Base-by-base conservation (phyloP, 2,113 vertebrate genomes). In the Eira barbara region DNA sequence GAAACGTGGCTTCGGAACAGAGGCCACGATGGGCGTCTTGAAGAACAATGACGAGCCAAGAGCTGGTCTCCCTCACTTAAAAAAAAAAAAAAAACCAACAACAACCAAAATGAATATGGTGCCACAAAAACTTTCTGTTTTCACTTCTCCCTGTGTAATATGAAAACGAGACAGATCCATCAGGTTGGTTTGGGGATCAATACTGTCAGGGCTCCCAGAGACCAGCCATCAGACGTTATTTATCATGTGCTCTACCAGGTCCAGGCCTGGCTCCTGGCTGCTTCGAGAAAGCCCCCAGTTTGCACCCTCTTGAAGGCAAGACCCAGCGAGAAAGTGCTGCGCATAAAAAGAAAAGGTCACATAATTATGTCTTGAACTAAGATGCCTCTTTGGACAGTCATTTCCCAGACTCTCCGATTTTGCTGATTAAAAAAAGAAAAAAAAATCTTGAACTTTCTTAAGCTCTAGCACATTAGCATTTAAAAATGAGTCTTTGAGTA, bases 101-200 rank as follows among this genome's bases (percentile, higher is more conserved):
- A 52, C 52, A 6, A 55, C 52, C 52, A 63, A 81, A 59, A 61
- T 20, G 12, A 74, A 49, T 14, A 9, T 73, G n/a, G 55, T 61
- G n/a, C 36, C 59, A 42, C 67, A 27, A 52, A 93, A 81, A 42
- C 57, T 83, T 78, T 36, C 83, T 49, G 65, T 90, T 84, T 97
- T 79, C 91, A 61, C 78, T 94, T 96, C 63, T 97, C 29, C 23
- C 45, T 85, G 52, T 89, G 18, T 86, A 45, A 86, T 97, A 74
- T 27, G 94, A 91, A 98, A 78, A 96, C 3, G 6, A 97, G 95
- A 95, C 95, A 91, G 71, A 96, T 94, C 95, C 76, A 92, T 96
- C 95, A 86, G 95, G 94, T 94, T 92, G 95, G 57, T 94, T 96
- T 18, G 10, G 89, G 79, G 85, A 95, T 94, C 74, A 0, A 96